Conservation (phyloP, 2,797 vertebrate species). For the Thamnophis elegans region DNA sequence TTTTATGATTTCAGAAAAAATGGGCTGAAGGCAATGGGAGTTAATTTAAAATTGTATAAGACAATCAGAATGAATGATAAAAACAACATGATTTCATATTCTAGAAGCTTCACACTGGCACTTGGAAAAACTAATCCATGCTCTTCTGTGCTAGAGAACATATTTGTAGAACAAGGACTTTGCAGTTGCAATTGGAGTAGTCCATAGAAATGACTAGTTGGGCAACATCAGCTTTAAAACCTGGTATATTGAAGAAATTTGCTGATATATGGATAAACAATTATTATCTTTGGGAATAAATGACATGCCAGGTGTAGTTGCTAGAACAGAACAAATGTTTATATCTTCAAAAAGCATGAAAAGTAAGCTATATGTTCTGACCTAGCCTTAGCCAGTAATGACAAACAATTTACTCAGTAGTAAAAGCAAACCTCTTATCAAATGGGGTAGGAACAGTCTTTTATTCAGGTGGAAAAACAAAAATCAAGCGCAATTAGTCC, state of each 20-base stretch:
- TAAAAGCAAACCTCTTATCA: too few relatives aligned
- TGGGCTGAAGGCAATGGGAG: slow-evolving; percentile 21
- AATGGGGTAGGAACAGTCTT: too few relatives aligned
- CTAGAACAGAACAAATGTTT: not conserved
- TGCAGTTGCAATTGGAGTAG: not conserved
- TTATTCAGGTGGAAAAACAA: too few relatives aligned
- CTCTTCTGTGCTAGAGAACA: not conserved
- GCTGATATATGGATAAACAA: not conserved
- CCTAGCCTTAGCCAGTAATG: too few relatives aligned
- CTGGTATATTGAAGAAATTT: not conserved
- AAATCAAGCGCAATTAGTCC: too few relatives aligned
- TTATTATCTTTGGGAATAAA: not conserved
- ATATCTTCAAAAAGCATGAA: not conserved
- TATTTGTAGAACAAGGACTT: not conserved
- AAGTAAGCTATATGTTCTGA: not conserved
- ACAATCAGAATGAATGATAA: slow-evolving; percentile 9
- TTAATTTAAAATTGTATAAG: slow-evolving; percentile 13
- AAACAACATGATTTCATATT: not conserved
- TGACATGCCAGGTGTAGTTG: not conserved
- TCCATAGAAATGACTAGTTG: not conserved
- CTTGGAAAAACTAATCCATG: slow-evolving; percentile 23
- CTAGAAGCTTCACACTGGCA: slow-evolving; percentile 16
- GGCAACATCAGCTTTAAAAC: not conserved
- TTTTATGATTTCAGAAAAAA: not conserved
- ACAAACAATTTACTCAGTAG: too few relatives aligned